Percentiles rank a stretch among this genome's conserved stretches.
phyloP scores from a whole-genome alignment of 2,113 vertebrate genomes.

The Poeciliopsis occidentalis region DNA sequence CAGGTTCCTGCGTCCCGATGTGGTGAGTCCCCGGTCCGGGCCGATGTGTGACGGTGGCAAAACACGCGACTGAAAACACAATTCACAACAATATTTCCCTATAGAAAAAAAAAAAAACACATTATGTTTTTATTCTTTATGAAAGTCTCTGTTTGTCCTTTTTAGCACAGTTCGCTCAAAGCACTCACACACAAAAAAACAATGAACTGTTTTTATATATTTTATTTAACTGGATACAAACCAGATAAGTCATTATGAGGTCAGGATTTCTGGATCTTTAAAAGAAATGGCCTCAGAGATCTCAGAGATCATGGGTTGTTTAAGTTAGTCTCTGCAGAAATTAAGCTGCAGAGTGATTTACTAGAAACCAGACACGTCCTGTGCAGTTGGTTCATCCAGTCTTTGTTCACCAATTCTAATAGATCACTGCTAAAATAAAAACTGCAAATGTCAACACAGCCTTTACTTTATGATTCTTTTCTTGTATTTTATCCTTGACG shows the following conservation, averaged over 20 bases:
- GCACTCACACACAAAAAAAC: not conserved
- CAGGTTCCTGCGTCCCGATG: conserved; percentile 85
- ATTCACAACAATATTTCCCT: not conserved
- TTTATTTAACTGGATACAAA: not conserved
- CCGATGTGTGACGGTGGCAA: not conserved
- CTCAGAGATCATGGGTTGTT: not conserved
- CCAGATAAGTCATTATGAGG: not conserved
- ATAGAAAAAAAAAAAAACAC: not conserved
- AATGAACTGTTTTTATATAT: too few relatives aligned
- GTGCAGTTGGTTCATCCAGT: conserved; percentile 6
- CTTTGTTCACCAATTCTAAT: not conserved
- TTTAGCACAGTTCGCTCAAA: not conserved
- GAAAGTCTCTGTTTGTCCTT: not conserved
- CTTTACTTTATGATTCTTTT: not conserved
- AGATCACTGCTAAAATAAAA: not conserved
- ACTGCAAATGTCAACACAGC: not conserved
- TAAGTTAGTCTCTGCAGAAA: not conserved
- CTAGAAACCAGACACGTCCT: not conserved
- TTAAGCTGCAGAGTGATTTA: not conserved
- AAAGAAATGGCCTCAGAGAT: too few relatives aligned
- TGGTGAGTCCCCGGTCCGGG: conserved; percentile 78
- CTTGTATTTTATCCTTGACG: not conserved
- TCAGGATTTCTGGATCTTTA: not conserved
- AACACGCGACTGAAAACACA: not conserved
- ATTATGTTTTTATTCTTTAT: not conserved